These are phyloP conservation scores for Autographa gamma DNA, from an alignment of 2,888 invertebrate genomes.

Conservation along the genomic window DNA sequence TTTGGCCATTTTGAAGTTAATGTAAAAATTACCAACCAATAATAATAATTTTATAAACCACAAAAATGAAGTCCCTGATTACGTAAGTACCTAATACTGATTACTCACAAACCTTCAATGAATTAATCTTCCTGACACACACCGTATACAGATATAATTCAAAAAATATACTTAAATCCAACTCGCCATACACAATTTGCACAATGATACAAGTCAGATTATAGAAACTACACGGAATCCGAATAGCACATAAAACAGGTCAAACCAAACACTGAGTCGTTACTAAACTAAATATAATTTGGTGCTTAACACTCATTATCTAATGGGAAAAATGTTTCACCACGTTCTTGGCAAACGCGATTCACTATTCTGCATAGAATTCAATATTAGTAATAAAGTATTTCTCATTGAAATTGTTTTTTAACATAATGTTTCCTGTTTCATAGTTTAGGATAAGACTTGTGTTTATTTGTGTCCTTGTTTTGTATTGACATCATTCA, in stretches of 20 bases:
- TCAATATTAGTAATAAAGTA: constrained; percentile 16
- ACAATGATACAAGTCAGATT: neutral
- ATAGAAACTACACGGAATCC: neutral
- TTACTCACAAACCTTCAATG: neutral
- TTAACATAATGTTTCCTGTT: neutral
- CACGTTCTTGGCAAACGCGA: constrained; percentile 1
- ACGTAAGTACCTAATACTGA: neutral
- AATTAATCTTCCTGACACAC: neutral
- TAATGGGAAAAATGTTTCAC: constrained; percentile 37
- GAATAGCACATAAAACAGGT: neutral
- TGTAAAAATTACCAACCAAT: neutral
- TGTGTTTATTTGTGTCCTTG: neutral
- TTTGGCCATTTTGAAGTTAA: neutral
- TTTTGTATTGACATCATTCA: neutral
- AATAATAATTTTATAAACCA: neutral
- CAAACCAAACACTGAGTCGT: neutral
- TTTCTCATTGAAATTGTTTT: constrained; percentile 1
- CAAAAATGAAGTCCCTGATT: neutral
- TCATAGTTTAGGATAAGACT: neutral
- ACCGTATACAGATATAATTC: neutral
- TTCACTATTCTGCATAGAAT: constrained; percentile 7
- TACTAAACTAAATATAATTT: constrained; percentile 26
- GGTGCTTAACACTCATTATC: constrained; percentile 33
- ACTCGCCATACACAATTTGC: neutral
- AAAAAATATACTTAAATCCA: neutral